Evolutionary conservation across 1,140 invertebrate genomes (phyloP), one percentile per base, ranked within the genome.

Genomic region (Apocrypta bakeri): DNA sequence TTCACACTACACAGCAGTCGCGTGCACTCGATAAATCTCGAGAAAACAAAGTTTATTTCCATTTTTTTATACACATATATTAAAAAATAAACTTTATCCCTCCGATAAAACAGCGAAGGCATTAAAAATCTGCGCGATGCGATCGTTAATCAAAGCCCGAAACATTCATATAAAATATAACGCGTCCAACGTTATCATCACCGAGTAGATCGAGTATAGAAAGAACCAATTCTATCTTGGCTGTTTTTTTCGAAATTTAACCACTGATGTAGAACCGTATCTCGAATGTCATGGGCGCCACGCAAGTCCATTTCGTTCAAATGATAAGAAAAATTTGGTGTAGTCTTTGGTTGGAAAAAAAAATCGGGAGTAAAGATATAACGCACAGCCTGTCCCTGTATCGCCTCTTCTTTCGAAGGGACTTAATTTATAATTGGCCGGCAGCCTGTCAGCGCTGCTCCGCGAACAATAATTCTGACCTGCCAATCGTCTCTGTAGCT

Each of bases 251-350:
- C 48, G 29, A 75, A 75, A 21, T 12, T 48, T 27, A 75, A 56
- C 48, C 27, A 74, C 72, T 74, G 42, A 74, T 74, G 72, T 74
- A 8, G 72, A 37, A 27, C 24, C 56, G n/a, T 76, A 63, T 76
- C 73, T 27, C 40, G 24, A 74, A 74, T 25, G 42, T 48, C 40
- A 56, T 24, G 27, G 48, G 48, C 42, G 73, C 42, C 17, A 21
- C 24, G 64, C 24, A 73, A 31, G 73, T 76, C 56, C 27, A 63
- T 33, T 33, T 11, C 48, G 25, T 56, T 12, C 24, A 33, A 24
- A 17, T 21, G 21, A 40, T n/a, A 56, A 14, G 11, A 48, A 25
- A 56, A 40, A 56, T 7, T 9, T 40, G 24, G 24, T 7, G n/a
- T 29, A 2, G 6, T 14, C 68, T 21, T 24, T 11, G n/a, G 61